Evolutionary conservation across 2,888 invertebrate species (phyloP).

Genomic region (Onchidella celtica): DNA sequence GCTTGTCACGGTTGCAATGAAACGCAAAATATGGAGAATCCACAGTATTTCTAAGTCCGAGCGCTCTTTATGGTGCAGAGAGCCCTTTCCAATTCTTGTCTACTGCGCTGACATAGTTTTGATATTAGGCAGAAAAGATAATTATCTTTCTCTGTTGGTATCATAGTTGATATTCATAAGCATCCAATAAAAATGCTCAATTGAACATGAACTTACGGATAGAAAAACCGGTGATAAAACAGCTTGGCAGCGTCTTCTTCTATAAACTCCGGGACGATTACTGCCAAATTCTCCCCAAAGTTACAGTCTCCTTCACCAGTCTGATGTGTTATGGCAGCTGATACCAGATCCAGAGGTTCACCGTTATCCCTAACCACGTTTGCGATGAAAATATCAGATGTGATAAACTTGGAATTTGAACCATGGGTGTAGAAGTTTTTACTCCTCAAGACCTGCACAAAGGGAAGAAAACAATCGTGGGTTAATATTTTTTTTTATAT

Average conservation of each 20-base stretch:
- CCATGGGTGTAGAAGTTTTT: slow-evolving; percentile 39
- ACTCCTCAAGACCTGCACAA: slow-evolving; percentile 12
- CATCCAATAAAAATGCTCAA: too few species aligned
- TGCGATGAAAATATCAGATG: slow-evolving; percentile 18
- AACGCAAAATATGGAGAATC: too few species aligned
- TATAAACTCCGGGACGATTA: slow-evolving; percentile 19
- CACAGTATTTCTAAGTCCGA: too few species aligned
- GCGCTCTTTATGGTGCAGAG: too few species aligned
- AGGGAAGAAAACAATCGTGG: too few species aligned
- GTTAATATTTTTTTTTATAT: too few species aligned
- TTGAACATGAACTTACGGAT: slow-evolving; percentile 2
- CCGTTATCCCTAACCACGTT: slow-evolving; percentile 6
- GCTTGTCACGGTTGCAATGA: too few species aligned
- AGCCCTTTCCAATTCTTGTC: too few species aligned
- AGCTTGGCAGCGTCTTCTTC: slow-evolving; percentile 33
- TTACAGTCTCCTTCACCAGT: not conserved
- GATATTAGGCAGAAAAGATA: too few species aligned
- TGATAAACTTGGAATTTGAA: slow-evolving; percentile 34
- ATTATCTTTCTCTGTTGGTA: too few species aligned
- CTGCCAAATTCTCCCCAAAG: not conserved
- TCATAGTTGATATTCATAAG: too few species aligned
- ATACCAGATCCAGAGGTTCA: slow-evolving; percentile 9
- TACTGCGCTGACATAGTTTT: too few species aligned
- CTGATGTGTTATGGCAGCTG: slow-evolving; percentile 11
- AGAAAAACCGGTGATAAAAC: slow-evolving; percentile 40